A percentile compares a stretch with the other conserved stretches of the same genome.
Conservation (phyloP, 2,888 invertebrate genomes). For the Scaptomyza caliginosa region DNA sequence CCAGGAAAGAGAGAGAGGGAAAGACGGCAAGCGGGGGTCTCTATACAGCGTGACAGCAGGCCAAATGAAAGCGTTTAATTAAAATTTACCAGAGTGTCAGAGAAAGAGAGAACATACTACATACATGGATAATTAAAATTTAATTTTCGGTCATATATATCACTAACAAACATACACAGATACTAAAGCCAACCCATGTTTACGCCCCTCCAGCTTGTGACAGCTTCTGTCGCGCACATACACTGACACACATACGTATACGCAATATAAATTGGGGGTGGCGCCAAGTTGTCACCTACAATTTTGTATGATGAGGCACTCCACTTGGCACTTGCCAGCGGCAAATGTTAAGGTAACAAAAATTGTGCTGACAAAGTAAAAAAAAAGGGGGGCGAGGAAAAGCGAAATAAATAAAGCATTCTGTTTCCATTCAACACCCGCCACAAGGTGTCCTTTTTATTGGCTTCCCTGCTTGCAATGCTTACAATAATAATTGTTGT, state of each 20-base stretch:
- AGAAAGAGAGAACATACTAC: constrained; percentile 26
- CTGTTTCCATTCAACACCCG: constrained; percentile 37
- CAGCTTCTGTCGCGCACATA: not conserved
- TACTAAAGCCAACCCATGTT: not conserved
- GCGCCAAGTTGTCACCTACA: constrained; percentile 67
- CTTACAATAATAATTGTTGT: constrained; percentile 57
- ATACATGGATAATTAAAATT: constrained; percentile 76
- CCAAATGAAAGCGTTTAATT: constrained; percentile 74
- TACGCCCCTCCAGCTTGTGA: not conserved
- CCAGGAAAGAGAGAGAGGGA: too few species aligned
- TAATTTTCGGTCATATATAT: constrained; percentile 73
- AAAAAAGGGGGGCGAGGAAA: constrained; percentile 40
- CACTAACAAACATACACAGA: constrained; percentile 29
- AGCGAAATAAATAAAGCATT: constrained; percentile 49
- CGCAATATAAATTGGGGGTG: not conserved
- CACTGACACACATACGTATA: not conserved
- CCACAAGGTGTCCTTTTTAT: constrained; percentile 5
- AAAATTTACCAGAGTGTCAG: constrained; percentile 75
- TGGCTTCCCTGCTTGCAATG: constrained; percentile 15
- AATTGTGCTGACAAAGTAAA: constrained; percentile 14
- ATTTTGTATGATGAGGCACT: constrained; percentile 47
- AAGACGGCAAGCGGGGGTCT: too few species aligned
- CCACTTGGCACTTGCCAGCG: constrained; percentile 24
- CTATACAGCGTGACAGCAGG: too few species aligned
- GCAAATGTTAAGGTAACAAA: constrained; percentile 42